Evolutionary conservation across 2,888 invertebrate genomes (phyloP), one percentile per base, ranked within the genome.

Genomic region (Anaspis maculata): DNA sequence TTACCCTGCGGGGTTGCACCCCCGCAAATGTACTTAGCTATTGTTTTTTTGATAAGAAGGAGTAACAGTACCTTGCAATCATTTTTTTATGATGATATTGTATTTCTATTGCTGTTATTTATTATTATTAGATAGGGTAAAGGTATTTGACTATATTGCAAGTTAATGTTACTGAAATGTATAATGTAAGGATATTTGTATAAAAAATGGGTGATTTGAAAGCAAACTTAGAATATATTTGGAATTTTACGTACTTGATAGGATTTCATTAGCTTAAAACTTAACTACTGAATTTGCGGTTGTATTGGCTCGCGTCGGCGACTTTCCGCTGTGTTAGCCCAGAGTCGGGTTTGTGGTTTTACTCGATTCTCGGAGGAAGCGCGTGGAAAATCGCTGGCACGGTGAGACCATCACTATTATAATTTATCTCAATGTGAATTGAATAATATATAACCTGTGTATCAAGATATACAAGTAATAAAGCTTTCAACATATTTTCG

Each of bases 361-460:
- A 55, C 53, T 19, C 19, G 5, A 5, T 19, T 19, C 19, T 19
- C 9, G 5, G 5, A 19, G 5, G 19, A 39, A 32, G 15, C 16
- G n/a, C 11, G 15, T 37, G 31, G 37, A 42, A 35, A 28, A 34
- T 27, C 35, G 37, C 38, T 24, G n/a, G n/a, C n/a, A n/a, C n/a
- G 38, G 35, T 22, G 28, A 41, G 44, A 42, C 42, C 38, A 45
- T 44, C 50, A 46, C 34, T 44, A 43, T 45, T 59, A 34, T 34
- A 45, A 52, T 56, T 57, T 53, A 51, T 59, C 51, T 62, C 49
- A 58, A 61, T 63, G 62, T 63, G 61, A 62, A 57, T 46, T 57
- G 59, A 55, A 49, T 19, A 27, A 6, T 57, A 61, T 60, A 45
- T 58, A 56, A 51, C 54, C 59, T 58, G 54, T 63, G 61, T 63